phyloP scores from a whole-genome alignment of 2,113 vertebrate species.

The Eulacestoma nigropectus region DNA sequence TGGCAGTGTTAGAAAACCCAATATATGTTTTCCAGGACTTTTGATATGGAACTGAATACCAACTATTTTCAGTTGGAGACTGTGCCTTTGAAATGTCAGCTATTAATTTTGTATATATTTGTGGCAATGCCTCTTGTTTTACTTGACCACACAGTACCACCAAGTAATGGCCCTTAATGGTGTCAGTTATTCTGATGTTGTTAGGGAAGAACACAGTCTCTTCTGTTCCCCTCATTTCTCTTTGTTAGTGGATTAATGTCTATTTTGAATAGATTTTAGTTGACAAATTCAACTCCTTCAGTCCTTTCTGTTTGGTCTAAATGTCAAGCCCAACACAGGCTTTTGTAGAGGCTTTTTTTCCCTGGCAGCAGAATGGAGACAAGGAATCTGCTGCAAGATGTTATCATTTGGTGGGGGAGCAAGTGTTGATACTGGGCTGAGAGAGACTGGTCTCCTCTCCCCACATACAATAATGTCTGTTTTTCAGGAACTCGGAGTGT shows the following conservation, averaged over 20 bases:
- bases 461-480: fast-evolving
- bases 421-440: neutral
- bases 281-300: constrained; percentile 10
- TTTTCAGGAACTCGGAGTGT: neutral
- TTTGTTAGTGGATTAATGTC: constrained; percentile 1
- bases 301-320: neutral
- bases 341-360: neutral
- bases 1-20: neutral
- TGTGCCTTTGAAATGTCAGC: neutral
- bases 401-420: neutral
- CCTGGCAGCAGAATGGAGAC: neutral
- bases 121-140: neutral
- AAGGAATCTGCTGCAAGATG: neutral
- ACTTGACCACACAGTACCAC: neutral
- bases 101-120: neutral
- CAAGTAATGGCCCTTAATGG: neutral
- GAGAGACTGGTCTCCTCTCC: neutral
- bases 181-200: neutral
- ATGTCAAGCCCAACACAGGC: neutral
- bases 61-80: neutral
- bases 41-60: neutral
- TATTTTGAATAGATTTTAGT: neutral
- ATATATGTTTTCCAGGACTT: neutral
- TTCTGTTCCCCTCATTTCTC: neutral
- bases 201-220: neutral